Evolutionary conservation across 2,888 invertebrate species (phyloP).

Genomic region (Adineta ricciae): DNA sequence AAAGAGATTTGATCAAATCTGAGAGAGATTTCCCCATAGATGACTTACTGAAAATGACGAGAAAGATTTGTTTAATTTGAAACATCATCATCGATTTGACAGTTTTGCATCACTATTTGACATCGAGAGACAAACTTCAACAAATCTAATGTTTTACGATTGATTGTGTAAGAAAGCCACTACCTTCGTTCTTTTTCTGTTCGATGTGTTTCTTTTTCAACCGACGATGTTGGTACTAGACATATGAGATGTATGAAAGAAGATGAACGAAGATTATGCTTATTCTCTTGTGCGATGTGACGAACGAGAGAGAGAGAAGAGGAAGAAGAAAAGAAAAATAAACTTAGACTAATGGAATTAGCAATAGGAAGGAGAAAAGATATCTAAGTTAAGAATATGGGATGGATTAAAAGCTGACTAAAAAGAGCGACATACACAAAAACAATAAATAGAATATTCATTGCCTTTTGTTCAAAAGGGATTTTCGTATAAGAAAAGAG

Average conservation of each 20-base stretch:
- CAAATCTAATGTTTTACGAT: neutral
- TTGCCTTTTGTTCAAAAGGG: neutral
- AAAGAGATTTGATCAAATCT: no score
- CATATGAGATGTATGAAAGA: neutral
- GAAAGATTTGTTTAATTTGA: neutral
- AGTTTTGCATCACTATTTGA: neutral
- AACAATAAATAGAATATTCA: constrained; percentile 5
- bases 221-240: neutral
- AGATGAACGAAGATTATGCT: constrained; percentile 4
- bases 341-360: constrained; percentile 10
- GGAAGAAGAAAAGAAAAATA: neutral
- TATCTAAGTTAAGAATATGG: neutral
- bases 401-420: neutral
- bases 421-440: neutral
- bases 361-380: neutral
- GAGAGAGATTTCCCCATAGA: neutral
- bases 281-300: neutral
- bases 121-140: neutral
- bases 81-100: neutral
- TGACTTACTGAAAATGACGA: neutral
- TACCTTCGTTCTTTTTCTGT: neutral
- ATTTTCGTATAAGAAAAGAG: neutral
- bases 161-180: neutral
- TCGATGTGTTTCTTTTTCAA: neutral
- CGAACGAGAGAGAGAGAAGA: neutral